A percentile compares a stretch with the other conserved stretches of the same genome.
These are phyloP conservation scores for Medauroidea extradentata DNA, from an alignment of 1,140 invertebrate species.

Conservation along the genomic window DNA sequence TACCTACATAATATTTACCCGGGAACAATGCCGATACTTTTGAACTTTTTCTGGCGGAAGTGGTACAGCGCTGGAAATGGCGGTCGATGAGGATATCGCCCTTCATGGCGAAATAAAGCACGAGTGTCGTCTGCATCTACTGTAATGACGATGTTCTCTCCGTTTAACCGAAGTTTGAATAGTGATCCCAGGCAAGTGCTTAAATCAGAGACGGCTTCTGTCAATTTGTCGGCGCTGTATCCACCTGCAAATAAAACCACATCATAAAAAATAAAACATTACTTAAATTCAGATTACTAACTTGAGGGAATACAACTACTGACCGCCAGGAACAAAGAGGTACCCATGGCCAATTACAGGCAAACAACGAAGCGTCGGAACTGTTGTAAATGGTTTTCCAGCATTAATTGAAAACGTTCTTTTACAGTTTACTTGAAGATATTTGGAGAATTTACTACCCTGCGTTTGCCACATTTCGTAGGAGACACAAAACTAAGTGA, in stretches of 20 bases:
- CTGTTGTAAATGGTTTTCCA: constrained; percentile 26
- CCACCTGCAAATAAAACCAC: constrained; percentile 25
- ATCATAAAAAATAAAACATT: background rate
- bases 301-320: background rate
- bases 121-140: constrained; percentile 34
- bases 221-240: constrained; percentile 34
- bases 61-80: constrained; percentile 37
- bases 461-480: too few species aligned
- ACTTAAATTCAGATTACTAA: background rate
- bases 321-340: constrained; percentile 36
- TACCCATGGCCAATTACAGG: constrained; percentile 39
- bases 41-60: constrained; percentile 32
- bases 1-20: constrained; percentile 23
- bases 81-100: constrained; percentile 33
- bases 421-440: too few species aligned
- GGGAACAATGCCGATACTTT: constrained; percentile 39
- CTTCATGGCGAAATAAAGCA: constrained; percentile 38
- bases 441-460: too few species aligned
- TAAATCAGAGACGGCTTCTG: constrained; percentile 38
- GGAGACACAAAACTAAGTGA: too few species aligned
- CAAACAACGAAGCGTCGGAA: constrained; percentile 31
- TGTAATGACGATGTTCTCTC: constrained; percentile 33
- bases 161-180: constrained; percentile 36
- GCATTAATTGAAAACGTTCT: background rate
- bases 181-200: constrained; percentile 34